phyloP scores from a whole-genome alignment of 2,797 vertebrate species.

The Cetoscarus ocellatus region DNA sequence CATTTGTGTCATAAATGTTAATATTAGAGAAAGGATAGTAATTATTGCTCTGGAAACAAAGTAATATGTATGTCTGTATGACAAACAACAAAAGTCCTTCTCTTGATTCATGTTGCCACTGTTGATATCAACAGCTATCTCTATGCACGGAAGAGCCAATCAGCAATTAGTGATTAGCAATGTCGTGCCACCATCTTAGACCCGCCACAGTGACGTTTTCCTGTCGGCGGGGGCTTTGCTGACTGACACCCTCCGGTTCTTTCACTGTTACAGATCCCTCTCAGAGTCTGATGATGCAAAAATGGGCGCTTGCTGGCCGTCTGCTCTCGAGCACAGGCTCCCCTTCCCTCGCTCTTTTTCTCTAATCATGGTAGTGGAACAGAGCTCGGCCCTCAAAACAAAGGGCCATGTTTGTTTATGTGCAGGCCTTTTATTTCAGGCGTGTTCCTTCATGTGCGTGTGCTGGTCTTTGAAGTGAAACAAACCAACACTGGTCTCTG shows the following conservation, averaged over 20 bases:
- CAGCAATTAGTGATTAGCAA: slow-evolving; percentile 66
- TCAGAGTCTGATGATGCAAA: slow-evolving; percentile 54
- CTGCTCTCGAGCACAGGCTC: slow-evolving; percentile 20
- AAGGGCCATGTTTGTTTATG: slow-evolving; percentile 81
- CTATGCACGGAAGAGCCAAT: slow-evolving; percentile 70
- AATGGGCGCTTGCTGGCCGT: slow-evolving; percentile 20
- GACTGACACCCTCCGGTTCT: slow-evolving; percentile 71
- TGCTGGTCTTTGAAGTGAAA: slow-evolving; percentile 77
- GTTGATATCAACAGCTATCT: slow-evolving; percentile 41
- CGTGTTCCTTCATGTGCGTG: slow-evolving; percentile 69
- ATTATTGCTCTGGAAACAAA: too few species aligned
- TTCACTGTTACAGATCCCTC: slow-evolving; percentile 38
- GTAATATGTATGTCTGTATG: too few species aligned
- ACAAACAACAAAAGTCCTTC: too few species aligned
- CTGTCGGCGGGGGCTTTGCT: slow-evolving; percentile 59
- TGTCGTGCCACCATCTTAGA: slow-evolving; percentile 72
- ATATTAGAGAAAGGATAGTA: too few species aligned
- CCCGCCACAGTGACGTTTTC: slow-evolving; percentile 74
- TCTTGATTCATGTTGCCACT: slow-evolving; percentile 1
- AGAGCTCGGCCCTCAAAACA: slow-evolving; percentile 66
- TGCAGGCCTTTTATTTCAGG: slow-evolving; percentile 72
- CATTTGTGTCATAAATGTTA: too few species aligned
- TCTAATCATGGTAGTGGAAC: slow-evolving; percentile 73
- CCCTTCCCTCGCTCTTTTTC: slow-evolving; percentile 61
- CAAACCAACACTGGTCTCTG: slow-evolving; percentile 45